phyloP scores from a whole-genome alignment of 2,888 invertebrate genomes.

The Lomographa bimaculata region DNA sequence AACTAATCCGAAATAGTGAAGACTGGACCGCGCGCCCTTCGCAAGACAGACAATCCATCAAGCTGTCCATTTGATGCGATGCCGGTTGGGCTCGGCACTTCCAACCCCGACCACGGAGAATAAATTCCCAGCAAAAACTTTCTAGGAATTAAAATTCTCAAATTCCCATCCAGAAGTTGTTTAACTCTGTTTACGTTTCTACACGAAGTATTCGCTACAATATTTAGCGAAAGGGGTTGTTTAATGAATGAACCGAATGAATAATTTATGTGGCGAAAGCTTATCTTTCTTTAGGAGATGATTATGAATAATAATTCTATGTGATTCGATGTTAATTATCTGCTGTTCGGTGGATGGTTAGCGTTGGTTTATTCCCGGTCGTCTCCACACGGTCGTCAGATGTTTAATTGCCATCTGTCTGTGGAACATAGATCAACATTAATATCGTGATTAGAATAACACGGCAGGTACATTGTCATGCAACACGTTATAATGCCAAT shows the following conservation, averaged over 20 bases:
- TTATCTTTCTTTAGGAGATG: slow-evolving; percentile 13
- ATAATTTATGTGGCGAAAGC: slow-evolving; percentile 20
- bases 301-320: slow-evolving; percentile 17
- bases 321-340: slow-evolving; percentile 9
- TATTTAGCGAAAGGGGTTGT: slow-evolving; percentile 15
- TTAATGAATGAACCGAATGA: slow-evolving; percentile 14
- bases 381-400: too few species aligned
- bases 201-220: slow-evolving; percentile 12
- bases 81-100: slow-evolving; percentile 42
- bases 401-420: too few species aligned
- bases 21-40: slow-evolving; percentile 20
- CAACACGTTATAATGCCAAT: slow-evolving; percentile 1
- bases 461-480: slow-evolving; percentile 1
- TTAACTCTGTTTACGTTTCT: slow-evolving; percentile 15
- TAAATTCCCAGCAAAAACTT: slow-evolving; percentile 8
- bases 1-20: slow-evolving; percentile 14
- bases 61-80: slow-evolving; percentile 49
- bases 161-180: too few species aligned
- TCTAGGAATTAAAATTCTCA: too few species aligned
- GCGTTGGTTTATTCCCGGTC: too few species aligned
- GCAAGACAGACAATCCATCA: slow-evolving; percentile 47
- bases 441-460: not conserved
- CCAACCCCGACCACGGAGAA: slow-evolving; percentile 28
- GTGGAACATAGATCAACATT: not conserved
- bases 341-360: slow-evolving; percentile 2